These are phyloP conservation scores for Eulithis testata DNA, from an alignment of 2,888 invertebrate species.

Conservation along the genomic window DNA sequence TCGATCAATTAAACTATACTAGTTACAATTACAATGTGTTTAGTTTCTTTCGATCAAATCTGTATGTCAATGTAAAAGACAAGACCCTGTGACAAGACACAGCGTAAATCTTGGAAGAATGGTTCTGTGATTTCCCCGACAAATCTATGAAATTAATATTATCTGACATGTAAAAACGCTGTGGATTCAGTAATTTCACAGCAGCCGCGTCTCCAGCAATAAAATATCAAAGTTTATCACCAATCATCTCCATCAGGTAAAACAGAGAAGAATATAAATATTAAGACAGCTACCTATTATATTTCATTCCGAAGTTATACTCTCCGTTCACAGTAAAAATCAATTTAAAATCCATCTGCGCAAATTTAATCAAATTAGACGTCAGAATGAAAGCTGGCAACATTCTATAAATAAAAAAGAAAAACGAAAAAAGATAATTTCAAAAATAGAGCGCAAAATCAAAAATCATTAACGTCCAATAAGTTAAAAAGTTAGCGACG, in stretches of 20 bases:
- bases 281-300: slow-evolving; percentile 40
- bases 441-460: slow-evolving; percentile 73
- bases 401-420: slow-evolving; percentile 61
- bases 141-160: no score
- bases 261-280: slow-evolving; percentile 35
- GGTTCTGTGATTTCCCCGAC: no score
- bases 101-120: no score
- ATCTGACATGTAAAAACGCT: no score
- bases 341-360: slow-evolving; percentile 46
- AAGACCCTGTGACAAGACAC: no score
- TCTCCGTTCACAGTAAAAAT: slow-evolving; percentile 43
- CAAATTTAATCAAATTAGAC: slow-evolving; percentile 56
- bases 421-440: slow-evolving; percentile 52
- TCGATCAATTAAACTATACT: no score
- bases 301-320: slow-evolving; percentile 38
- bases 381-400: slow-evolving; percentile 54
- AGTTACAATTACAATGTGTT: no score
- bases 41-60: no score
- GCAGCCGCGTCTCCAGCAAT: not conserved
- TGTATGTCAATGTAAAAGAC: no score
- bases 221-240: slow-evolving; percentile 16
- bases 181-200: not conserved
- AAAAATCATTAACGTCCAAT: slow-evolving; percentile 83
- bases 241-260: slow-evolving; percentile 23
- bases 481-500: slow-evolving; percentile 81